Conservation (phyloP, 2,797 vertebrate genomes). For the Nannoperca australis region DNA sequence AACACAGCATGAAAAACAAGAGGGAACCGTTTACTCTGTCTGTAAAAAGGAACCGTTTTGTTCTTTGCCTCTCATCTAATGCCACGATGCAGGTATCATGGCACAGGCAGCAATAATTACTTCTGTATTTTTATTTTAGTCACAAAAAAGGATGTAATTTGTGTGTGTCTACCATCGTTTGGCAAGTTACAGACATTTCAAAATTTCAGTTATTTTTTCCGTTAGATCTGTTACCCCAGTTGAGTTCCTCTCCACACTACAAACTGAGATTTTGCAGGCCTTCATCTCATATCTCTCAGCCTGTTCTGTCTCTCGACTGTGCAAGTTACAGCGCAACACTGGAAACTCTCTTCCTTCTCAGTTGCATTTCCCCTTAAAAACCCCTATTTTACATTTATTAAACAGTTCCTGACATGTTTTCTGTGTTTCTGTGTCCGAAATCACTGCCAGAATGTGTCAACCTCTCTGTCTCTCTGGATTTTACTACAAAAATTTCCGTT, state of each 20-base stretch:
- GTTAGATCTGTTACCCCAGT: slow-evolving; percentile 25
- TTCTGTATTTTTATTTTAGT: slow-evolving; percentile 38
- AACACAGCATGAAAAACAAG: slow-evolving; percentile 10
- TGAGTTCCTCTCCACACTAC: slow-evolving; percentile 51
- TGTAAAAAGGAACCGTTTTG: slow-evolving; percentile 45
- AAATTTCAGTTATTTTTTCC: not conserved
- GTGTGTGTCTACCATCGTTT: slow-evolving; percentile 8
- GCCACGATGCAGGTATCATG: not conserved
- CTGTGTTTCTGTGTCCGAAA: slow-evolving; percentile 14
- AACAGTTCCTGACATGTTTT: not conserved
- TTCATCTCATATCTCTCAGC: slow-evolving; percentile 50
- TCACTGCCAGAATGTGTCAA: slow-evolving; percentile 24
- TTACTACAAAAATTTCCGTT: not conserved
- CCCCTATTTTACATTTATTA: not conserved
- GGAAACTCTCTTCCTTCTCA: slow-evolving; percentile 16
- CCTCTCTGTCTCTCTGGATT: slow-evolving; percentile 5
- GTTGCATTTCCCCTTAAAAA: slow-evolving; percentile 33
- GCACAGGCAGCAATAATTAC: not conserved
- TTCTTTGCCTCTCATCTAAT: not conserved
- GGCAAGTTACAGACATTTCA: slow-evolving; percentile 5
- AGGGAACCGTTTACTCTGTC: slow-evolving; percentile 10
- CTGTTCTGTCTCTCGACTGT: slow-evolving; percentile 28
- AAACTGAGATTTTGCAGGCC: slow-evolving; percentile 45
- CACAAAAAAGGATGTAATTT: slow-evolving; percentile 38
- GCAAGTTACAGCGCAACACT: slow-evolving; percentile 16